Percentiles rank a stretch among this genome's conserved stretches.
phyloP scores from a whole-genome alignment of 2,113 vertebrate species.

The Eptesicus fuscus region DNA sequence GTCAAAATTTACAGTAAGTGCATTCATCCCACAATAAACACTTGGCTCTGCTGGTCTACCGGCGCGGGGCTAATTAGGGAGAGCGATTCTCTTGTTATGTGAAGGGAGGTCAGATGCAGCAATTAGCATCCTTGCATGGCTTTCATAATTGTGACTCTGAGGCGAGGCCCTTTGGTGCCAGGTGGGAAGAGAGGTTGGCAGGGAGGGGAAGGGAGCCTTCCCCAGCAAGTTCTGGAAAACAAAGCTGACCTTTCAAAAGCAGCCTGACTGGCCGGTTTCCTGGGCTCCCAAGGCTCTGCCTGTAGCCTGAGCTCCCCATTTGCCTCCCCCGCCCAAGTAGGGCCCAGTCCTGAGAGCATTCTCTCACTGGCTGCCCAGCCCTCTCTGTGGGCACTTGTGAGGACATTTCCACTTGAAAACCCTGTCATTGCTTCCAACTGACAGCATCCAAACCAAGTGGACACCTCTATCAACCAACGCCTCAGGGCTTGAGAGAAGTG shows the following conservation, averaged over 20 bases:
- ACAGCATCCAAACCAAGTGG: background rate
- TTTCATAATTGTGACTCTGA: slow-evolving; percentile 60
- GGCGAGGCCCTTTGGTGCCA: slow-evolving; percentile 66
- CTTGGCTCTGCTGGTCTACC: slow-evolving; percentile 78
- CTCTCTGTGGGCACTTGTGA: background rate
- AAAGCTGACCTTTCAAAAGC: background rate
- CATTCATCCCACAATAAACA: slow-evolving; percentile 77
- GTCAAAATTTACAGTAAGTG: slow-evolving; percentile 81
- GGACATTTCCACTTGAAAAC: background rate
- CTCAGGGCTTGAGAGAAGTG: background rate
- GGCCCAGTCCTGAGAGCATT: background rate
- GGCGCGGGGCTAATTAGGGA: slow-evolving; percentile 77
- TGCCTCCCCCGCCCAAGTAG: background rate
- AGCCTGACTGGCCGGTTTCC: background rate
- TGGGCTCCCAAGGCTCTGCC: background rate
- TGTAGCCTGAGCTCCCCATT: background rate
- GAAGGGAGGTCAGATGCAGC: slow-evolving; percentile 76
- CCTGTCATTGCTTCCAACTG: background rate
- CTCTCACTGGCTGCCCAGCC: background rate
- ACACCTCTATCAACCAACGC: background rate
- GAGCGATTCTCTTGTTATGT: slow-evolving; percentile 72
- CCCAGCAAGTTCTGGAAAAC: slow-evolving; percentile 32
- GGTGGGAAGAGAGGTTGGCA: slow-evolving; percentile 54
- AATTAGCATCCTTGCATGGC: slow-evolving; percentile 73
- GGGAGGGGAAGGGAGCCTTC: slow-evolving; percentile 24